Base-by-base conservation (phyloP, 2,113 vertebrate species). In the Narcine bancroftii region DNA sequence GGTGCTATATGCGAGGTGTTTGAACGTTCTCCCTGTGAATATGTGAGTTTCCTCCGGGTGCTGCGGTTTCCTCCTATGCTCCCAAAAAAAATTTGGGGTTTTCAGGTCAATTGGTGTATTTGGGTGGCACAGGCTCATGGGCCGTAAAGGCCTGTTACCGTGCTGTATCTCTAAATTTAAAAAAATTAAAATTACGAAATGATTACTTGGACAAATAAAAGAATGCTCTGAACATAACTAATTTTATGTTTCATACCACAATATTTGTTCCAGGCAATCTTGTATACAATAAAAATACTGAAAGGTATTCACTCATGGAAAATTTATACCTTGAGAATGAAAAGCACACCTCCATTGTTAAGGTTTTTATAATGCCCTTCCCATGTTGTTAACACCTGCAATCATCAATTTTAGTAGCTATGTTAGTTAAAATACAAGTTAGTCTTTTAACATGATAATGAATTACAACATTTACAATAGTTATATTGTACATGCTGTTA, bases 221-320 rank as follows among this genome's bases (percentile, higher is more conserved):
- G 53, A 15, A 33, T n/a, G 36, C 53, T 19, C n/a, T 53, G 60
- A 50, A 87, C 81, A 87, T 60, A 17, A n/a, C 3, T 56, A 81
- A 83, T 53, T 81, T 79, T 79, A 39, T 47, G 39, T 19, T 79
- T 53, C 2, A 53, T 5, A 56, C 11, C 79, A 83, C 29, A 56
- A 50, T 53, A 47, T 56, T 11, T 56, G 50, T 24, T 83, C 79
- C 79, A 56, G 47, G 50, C 45, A 81, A 26, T 13, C 7, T 7
- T 53, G 45, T 45, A 81, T 81, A 47, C 11, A 81, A 81, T 81
- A 50, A 53, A 53, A 81, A 83, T 47, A 83, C 79, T n/a, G 79
- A 47, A 83, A 13, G 50, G 50, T 79, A n/a, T n/a, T 79, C 26
- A 53, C 47, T 56, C 47, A 47, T 29, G 50, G 33, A 33, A 83